Evolutionary conservation across 2,113 vertebrate genomes (phyloP).

Genomic region (Saguinus midas): DNA sequence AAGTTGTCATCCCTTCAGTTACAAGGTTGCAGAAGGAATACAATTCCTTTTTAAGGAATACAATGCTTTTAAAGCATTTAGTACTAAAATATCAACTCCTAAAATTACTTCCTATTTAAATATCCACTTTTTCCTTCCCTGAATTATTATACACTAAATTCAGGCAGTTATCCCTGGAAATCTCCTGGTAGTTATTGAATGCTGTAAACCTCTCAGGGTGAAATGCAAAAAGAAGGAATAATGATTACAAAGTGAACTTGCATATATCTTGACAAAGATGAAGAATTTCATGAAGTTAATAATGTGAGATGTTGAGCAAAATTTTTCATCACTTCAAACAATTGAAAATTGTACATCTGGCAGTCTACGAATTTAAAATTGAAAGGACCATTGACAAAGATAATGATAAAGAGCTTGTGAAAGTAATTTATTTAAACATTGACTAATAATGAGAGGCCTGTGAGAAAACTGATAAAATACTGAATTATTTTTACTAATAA

Average conservation of each 20-base stretch:
- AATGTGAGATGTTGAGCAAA: not conserved
- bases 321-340: not conserved
- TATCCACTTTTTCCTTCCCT: accelerated
- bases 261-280: not conserved
- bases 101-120: not conserved
- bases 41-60: not conserved
- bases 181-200: not conserved
- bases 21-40: not conserved
- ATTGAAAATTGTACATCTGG: not conserved
- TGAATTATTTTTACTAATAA: slow-evolving; percentile 13
- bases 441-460: not conserved
- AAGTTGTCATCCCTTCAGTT: not conserved
- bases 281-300: not conserved
- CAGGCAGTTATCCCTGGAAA: not conserved
- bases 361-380: slow-evolving; percentile 13
- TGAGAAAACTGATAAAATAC: not conserved
- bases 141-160: not conserved
- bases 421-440: not conserved
- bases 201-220: not conserved
- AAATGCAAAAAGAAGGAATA: not conserved
- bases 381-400: not conserved
- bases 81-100: not conserved
- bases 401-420: not conserved
- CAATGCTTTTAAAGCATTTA: not conserved
- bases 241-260: not conserved